These are phyloP conservation scores for Listronotus bonariensis DNA, from an alignment of 1,140 invertebrate species.

Conservation along the genomic window DNA sequence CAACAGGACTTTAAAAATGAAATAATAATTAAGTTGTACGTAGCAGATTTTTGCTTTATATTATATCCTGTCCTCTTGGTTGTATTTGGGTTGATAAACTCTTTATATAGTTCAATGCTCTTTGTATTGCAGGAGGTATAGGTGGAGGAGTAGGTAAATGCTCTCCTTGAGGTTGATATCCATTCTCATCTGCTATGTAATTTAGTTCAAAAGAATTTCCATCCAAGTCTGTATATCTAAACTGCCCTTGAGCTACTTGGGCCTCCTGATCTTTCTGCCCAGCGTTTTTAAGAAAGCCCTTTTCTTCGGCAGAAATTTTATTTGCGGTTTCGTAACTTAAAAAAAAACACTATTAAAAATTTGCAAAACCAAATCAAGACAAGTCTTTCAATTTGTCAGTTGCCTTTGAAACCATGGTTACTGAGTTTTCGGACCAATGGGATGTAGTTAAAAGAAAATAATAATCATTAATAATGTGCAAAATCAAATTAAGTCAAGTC, in stretches of 20 bases:
- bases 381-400: too few species aligned
- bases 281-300: conserved; percentile 67
- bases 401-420: not conserved
- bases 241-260: conserved; percentile 71
- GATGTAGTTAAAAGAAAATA: too few species aligned
- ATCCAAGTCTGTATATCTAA: conserved; percentile 80
- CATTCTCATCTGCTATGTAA: conserved; percentile 77
- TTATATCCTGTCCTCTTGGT: not conserved
- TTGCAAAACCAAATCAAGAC: too few species aligned
- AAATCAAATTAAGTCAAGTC: too few species aligned
- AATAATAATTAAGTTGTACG: too few species aligned
- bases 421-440: not conserved
- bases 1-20: too few species aligned
- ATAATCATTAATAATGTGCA: too few species aligned
- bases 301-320: conserved; percentile 71
- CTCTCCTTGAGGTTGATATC: conserved; percentile 71
- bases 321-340: conserved; percentile 75
- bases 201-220: conserved; percentile 74
- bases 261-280: conserved; percentile 64
- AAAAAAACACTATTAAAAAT: conserved; percentile 39
- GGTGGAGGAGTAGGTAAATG: conserved; percentile 76
- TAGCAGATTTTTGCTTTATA: too few species aligned
- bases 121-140: conserved; percentile 76
- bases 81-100: not conserved
- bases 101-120: conserved; percentile 67